Percentiles rank a stretch among this genome's conserved stretches.
phyloP scores from a whole-genome alignment of 2,797 vertebrate species.

The Anomalospiza imberbis region DNA sequence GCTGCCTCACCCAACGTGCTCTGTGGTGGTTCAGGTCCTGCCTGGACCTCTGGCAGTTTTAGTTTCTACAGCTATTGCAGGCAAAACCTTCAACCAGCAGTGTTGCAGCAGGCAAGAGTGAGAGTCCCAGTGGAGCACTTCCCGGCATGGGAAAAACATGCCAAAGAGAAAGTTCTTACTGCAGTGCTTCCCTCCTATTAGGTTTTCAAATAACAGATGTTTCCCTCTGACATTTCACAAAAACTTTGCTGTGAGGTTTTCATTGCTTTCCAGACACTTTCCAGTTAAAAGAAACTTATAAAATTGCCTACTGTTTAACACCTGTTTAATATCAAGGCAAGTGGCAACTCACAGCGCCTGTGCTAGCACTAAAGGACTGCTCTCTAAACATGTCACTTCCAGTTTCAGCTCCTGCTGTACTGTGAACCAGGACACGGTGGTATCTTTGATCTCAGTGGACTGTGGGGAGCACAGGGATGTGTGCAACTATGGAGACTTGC shows the following conservation, averaged over 20 bases:
- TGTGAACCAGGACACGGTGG: background rate
- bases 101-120: background rate
- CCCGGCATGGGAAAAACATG: background rate
- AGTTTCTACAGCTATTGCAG: background rate
- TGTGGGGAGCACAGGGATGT: background rate
- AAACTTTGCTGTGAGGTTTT: conserved; percentile 17
- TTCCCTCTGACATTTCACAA: conserved; percentile 44
- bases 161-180: background rate
- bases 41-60: background rate
- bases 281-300: conserved; percentile 8
- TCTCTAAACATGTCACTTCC: background rate
- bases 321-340: conserved; percentile 32
- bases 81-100: background rate
- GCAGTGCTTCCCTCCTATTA: background rate
- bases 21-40: background rate
- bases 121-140: conserved; percentile 10
- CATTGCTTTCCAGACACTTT: conserved; percentile 38
- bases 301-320: conserved; percentile 45
- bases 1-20: background rate
- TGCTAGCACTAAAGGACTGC: background rate
- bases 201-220: conserved; percentile 34
- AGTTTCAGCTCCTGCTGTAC: background rate
- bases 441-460: background rate
- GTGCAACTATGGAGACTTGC: background rate
- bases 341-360: background rate